Conservation (phyloP, 2,113 vertebrate genomes). For the Orthonyx spaldingii region DNA sequence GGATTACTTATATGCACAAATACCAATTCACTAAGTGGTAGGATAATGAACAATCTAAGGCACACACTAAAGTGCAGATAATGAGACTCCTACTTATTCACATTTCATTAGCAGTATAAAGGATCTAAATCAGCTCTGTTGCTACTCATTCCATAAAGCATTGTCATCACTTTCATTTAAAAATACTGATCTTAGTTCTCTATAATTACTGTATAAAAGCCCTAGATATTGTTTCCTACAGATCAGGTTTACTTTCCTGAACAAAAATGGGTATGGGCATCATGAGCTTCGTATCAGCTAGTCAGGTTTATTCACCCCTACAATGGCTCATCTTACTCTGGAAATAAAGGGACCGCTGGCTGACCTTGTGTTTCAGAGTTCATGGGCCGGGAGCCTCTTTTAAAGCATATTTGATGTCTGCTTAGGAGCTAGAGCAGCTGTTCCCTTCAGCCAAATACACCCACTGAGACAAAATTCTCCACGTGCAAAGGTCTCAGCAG, state of each 20-base stretch:
- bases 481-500: neutral
- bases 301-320: constrained; percentile 34
- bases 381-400: neutral
- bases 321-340: constrained; percentile 53
- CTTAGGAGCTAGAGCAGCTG: neutral
- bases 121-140: constrained; percentile 47
- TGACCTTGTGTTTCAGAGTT: constrained; percentile 53
- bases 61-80: constrained; percentile 51
- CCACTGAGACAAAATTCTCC: neutral
- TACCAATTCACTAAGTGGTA: neutral
- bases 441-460: neutral
- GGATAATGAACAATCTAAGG: constrained; percentile 57
- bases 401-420: neutral
- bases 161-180: constrained; percentile 55
- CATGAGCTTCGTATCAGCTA: constrained; percentile 21
- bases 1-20: constrained; percentile 32
- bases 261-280: constrained; percentile 37
- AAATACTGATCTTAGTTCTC: constrained; percentile 19
- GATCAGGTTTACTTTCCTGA: constrained; percentile 57
- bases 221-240: constrained; percentile 52
- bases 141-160: constrained; percentile 54
- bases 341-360: constrained; percentile 20
- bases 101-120: constrained; percentile 63
- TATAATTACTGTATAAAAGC: constrained; percentile 61
- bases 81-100: constrained; percentile 68